Evolutionary conservation across 1,140 invertebrate genomes (phyloP).

Genomic region (Brachystomella parvula): DNA sequence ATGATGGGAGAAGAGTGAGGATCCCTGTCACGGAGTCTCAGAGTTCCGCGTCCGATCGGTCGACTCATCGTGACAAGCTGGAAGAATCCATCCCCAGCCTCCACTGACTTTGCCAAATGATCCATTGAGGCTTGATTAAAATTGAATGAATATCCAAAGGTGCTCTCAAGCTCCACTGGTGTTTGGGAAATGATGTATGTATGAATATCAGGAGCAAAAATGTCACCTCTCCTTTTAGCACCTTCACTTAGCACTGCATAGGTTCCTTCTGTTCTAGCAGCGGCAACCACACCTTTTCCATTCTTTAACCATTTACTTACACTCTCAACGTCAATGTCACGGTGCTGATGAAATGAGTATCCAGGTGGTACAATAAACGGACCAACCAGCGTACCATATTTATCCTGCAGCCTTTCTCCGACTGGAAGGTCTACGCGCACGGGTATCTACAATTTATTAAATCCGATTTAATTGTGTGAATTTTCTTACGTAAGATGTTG

Average conservation of each 20-base stretch:
- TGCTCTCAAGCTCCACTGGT: not conserved
- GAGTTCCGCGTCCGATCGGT: not conserved
- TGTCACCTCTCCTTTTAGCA: not conserved
- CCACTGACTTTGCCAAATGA: not conserved
- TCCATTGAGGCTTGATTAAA: not conserved
- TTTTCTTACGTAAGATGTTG: no score
- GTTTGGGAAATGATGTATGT: not conserved
- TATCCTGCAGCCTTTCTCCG: slow-evolving; percentile 31
- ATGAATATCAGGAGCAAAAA: slow-evolving; percentile 1
- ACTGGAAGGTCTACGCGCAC: slow-evolving; percentile 25
- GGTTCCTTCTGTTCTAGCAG: not conserved
- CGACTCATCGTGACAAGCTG: slow-evolving; percentile 1
- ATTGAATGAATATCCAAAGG: not conserved
- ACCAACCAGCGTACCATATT: slow-evolving; percentile 32
- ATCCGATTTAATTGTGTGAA: no score
- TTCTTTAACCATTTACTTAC: slow-evolving; percentile 16
- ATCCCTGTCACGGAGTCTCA: slow-evolving; percentile 11
- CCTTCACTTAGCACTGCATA: not conserved
- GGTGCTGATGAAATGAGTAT: slow-evolving; percentile 19
- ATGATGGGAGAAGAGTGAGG: not conserved
- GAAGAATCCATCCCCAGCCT: not conserved
- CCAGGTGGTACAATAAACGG: slow-evolving; percentile 31
- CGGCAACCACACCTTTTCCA: slow-evolving; percentile 17
- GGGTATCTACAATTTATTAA: slow-evolving; percentile 14
- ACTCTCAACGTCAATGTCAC: slow-evolving; percentile 15